Evolutionary conservation across 1,140 invertebrate genomes (phyloP).

Genomic region (Pissodes strobi): DNA sequence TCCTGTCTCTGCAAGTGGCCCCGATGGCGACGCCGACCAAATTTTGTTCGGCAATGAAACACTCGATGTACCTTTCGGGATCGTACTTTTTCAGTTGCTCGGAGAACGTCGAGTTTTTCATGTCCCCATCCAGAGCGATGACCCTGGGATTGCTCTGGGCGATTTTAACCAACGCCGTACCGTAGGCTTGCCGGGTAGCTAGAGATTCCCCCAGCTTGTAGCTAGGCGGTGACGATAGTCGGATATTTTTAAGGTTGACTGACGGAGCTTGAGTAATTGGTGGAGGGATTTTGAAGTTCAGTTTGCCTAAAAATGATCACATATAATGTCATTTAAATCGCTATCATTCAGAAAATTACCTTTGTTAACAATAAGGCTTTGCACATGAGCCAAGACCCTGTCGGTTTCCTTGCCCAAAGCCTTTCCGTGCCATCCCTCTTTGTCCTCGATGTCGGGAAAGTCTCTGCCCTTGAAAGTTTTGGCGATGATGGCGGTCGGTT

Average conservation of each 20-base stretch:
- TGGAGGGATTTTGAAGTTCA: slow-evolving; percentile 55
- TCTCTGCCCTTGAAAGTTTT: slow-evolving; percentile 84
- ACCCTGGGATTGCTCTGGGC: slow-evolving; percentile 83
- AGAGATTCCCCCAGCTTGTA: slow-evolving; percentile 83
- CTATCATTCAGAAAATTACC: slow-evolving; percentile 34
- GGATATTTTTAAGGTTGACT: slow-evolving; percentile 75
- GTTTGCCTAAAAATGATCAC: slow-evolving; percentile 16
- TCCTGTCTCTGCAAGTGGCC: slow-evolving; percentile 82
- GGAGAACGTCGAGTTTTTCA: slow-evolving; percentile 97
- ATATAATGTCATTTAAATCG: not conserved
- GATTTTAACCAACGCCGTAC: slow-evolving; percentile 84
- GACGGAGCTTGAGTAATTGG: slow-evolving; percentile 69
- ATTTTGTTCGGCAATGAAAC: slow-evolving; percentile 99
- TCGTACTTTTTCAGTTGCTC: slow-evolving; percentile 85
- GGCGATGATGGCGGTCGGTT: slow-evolving; percentile 91
- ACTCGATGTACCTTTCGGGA: slow-evolving; percentile 86
- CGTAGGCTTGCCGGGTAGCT: slow-evolving; percentile 91
- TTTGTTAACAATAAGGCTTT: slow-evolving; percentile 67
- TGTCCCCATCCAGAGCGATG: slow-evolving; percentile 93
- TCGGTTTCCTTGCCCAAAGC: slow-evolving; percentile 82
- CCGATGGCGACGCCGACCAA: slow-evolving; percentile 95
- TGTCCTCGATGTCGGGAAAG: slow-evolving; percentile 76
- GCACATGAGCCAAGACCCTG: slow-evolving; percentile 73
- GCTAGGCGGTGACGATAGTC: slow-evolving; percentile 77
- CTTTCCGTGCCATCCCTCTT: slow-evolving; percentile 97